These are phyloP conservation scores for Argyrosomus japonicus DNA, from an alignment of 2,113 vertebrate species.

Conservation along the genomic window DNA sequence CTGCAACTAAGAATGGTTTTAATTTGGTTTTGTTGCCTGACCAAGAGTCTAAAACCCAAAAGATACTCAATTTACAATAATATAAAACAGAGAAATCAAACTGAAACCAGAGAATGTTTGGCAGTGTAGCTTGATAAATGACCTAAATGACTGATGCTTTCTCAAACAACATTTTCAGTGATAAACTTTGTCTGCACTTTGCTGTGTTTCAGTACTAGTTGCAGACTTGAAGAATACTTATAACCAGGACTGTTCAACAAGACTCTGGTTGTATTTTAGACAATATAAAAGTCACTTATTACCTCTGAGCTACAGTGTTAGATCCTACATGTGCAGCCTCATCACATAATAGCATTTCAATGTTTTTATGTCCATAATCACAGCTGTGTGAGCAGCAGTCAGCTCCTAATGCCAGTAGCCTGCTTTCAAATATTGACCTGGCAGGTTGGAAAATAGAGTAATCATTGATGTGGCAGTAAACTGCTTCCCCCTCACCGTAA, in stretches of 20 bases:
- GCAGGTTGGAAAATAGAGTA: conserved; percentile 74
- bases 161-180: not conserved
- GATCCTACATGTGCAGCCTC: conserved; percentile 33
- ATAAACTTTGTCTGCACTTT: not conserved
- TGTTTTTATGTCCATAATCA: conserved; percentile 52
- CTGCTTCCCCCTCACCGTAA: conserved; percentile 54
- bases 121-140: not conserved
- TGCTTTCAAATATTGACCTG: conserved; percentile 76
- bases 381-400: conserved; percentile 53
- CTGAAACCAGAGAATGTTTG: not conserved
- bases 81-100: not conserved
- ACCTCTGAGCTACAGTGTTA: conserved; percentile 17
- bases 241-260: not conserved
- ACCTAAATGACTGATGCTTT: not conserved
- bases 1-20: conserved; percentile 2
- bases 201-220: not conserved
- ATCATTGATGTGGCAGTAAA: conserved; percentile 77
- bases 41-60: not conserved
- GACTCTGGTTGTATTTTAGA: not conserved
- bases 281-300: not conserved
- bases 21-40: not conserved
- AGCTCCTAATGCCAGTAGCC: conserved; percentile 43
- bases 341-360: conserved; percentile 38
- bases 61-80: not conserved
- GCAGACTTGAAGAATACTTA: not conserved